Evolutionary conservation across 2,888 invertebrate genomes (phyloP).

Genomic region (Panorpa germanica): DNA sequence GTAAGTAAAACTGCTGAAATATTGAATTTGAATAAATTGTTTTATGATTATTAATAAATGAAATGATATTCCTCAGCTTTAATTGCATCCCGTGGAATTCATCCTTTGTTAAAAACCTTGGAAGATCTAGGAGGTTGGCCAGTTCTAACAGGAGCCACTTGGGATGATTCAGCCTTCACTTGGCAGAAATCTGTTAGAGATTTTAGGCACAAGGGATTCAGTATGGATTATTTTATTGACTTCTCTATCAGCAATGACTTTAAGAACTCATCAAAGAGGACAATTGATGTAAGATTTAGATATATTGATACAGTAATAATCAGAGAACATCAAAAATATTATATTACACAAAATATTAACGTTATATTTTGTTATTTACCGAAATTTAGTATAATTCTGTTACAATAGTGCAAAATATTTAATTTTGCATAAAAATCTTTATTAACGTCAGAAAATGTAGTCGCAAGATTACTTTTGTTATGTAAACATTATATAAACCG

Average conservation of each 20-base stretch:
- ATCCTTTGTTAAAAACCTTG: conserved; percentile 52
- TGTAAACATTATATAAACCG: conserved; percentile 3
- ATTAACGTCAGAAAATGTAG: neutral
- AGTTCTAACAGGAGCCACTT: conserved; percentile 54
- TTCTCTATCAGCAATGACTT: conserved; percentile 79
- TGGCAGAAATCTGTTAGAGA: conserved; percentile 73
- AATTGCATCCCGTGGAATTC: conserved; percentile 61
- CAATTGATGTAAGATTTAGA: conserved; percentile 56
- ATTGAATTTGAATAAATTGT: neutral
- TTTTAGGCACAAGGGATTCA: conserved; percentile 64
- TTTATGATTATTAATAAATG: neutral
- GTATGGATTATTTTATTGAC: conserved; percentile 77
- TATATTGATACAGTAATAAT: too few relatives aligned
- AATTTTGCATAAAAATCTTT: neutral
- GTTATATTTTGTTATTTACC: neutral
- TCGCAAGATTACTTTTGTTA: conserved; percentile 5
- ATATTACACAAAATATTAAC: neutral
- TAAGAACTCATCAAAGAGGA: conserved; percentile 67
- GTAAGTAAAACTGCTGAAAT: conserved; percentile 16
- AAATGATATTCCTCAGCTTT: conserved; percentile 30
- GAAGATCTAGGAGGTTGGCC: conserved; percentile 86
- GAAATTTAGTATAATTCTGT: conserved; percentile 9
- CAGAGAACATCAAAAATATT: too few relatives aligned
- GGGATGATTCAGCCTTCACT: conserved; percentile 48
- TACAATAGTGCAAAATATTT: neutral